A percentile compares a stretch with the other conserved stretches of the same genome.
Evolutionary conservation across 2,113 vertebrate genomes (phyloP).

Genomic region (Anhinga anhinga): DNA sequence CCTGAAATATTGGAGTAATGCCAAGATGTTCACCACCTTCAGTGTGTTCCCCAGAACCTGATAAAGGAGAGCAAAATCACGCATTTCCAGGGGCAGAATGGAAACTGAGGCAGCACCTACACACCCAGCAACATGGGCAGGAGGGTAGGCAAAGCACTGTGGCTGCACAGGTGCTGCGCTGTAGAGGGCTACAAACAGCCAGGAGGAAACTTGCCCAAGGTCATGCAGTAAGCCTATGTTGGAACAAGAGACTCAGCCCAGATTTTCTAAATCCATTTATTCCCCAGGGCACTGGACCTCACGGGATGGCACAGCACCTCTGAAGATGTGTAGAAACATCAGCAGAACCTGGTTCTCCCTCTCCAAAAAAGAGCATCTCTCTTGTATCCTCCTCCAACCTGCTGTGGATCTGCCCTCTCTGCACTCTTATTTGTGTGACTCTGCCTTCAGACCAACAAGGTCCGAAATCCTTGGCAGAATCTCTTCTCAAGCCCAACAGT

Average conservation of each 20-base stretch:
- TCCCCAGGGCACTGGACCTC: background rate
- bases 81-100: background rate
- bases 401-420: background rate
- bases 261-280: background rate
- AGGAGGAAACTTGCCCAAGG: background rate
- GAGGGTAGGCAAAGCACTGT: background rate
- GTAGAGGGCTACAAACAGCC: background rate
- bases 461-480: background rate
- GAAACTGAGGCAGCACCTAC: background rate
- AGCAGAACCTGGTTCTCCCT: background rate
- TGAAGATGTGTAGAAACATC: background rate
- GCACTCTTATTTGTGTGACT: background rate
- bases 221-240: background rate
- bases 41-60: background rate
- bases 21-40: background rate
- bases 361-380: background rate
- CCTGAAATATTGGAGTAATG: background rate
- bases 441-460: background rate
- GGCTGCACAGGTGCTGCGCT: background rate
- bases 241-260: background rate
- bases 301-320: background rate
- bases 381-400: background rate
- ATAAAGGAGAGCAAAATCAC: background rate
- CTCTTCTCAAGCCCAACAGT: background rate
- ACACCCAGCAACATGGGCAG: background rate